A percentile compares a stretch with the other conserved stretches of the same genome.
Evolutionary conservation across 2,113 vertebrate species (phyloP).

Genomic region (Porphyrio hochstetteri): DNA sequence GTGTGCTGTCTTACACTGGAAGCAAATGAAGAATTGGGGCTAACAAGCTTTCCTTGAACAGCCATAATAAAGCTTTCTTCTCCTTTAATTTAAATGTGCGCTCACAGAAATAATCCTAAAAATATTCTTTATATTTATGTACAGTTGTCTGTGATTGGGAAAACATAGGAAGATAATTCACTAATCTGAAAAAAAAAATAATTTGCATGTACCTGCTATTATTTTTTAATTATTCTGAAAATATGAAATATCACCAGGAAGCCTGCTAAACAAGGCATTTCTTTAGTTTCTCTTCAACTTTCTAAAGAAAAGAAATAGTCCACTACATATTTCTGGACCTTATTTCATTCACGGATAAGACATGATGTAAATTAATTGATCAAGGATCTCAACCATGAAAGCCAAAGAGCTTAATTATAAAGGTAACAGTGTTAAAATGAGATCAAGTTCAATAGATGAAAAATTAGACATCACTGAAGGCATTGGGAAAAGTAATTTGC

Average conservation of each 20-base stretch:
- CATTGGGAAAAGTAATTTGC: background rate
- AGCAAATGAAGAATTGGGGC: background rate
- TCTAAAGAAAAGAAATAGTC: background rate
- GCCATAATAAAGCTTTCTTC: background rate
- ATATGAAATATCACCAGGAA: background rate
- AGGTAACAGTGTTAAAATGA: background rate
- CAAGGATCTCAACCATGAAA: conserved; percentile 48
- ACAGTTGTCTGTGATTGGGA: background rate
- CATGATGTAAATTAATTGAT: conserved; percentile 27
- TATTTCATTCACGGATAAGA: background rate
- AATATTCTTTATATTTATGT: background rate
- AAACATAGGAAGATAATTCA: background rate
- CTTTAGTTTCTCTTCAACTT: background rate
- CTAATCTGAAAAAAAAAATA: background rate
- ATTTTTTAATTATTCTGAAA: background rate
- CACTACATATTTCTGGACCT: background rate
- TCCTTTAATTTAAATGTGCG: background rate
- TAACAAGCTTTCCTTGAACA: background rate
- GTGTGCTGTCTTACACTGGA: background rate
- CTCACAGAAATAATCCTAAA: background rate
- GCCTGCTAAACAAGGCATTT: background rate
- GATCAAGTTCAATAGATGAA: background rate
- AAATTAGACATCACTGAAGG: background rate
- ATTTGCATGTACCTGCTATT: background rate
- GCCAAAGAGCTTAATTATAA: conserved; percentile 36